These are phyloP conservation scores for Henricia sp. DNA, from an alignment of 53 echinoderm and acorn worm genomes.

Conservation along the genomic window DNA sequence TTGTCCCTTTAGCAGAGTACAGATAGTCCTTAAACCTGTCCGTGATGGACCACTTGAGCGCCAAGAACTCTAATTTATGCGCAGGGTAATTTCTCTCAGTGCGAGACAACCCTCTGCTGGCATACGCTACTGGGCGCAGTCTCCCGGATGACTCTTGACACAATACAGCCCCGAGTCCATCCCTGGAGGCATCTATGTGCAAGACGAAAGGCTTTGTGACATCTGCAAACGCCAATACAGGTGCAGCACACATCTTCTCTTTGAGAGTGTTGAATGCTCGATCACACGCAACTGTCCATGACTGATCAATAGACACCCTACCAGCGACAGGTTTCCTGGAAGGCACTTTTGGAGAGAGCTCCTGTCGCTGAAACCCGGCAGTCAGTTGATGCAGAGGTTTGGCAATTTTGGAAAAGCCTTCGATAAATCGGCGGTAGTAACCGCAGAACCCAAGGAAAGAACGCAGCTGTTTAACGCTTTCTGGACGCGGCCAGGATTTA, in stretches of 20 bases:
- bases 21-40: conserved; percentile 71
- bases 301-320: background rate
- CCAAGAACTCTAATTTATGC: conserved; percentile 67
- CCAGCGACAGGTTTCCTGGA: background rate
- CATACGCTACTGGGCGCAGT: conserved; percentile 69
- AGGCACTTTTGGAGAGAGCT: background rate
- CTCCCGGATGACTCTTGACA: conserved; percentile 64
- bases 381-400: conserved; percentile 40
- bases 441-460: conserved; percentile 65
- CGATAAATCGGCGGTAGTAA: conserved; percentile 64
- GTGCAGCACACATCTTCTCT: conserved; percentile 37
- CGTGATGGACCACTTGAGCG: conserved; percentile 60
- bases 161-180: conserved; percentile 70
- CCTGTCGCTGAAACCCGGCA: background rate
- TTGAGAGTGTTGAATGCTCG: conserved; percentile 36
- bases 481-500: conserved; percentile 55
- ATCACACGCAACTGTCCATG: conserved; percentile 60
- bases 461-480: conserved; percentile 33
- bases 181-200: conserved; percentile 58
- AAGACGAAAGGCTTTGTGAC: conserved; percentile 56
- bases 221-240: conserved; percentile 72
- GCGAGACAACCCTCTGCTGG: conserved; percentile 60
- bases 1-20: conserved; percentile 39
- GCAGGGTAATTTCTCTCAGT: conserved; percentile 75
- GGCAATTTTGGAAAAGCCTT: conserved; percentile 61